phyloP scores from a whole-genome alignment of 53 echinoderm and acorn worm genomes.

The Hippasteria phrygiana region DNA sequence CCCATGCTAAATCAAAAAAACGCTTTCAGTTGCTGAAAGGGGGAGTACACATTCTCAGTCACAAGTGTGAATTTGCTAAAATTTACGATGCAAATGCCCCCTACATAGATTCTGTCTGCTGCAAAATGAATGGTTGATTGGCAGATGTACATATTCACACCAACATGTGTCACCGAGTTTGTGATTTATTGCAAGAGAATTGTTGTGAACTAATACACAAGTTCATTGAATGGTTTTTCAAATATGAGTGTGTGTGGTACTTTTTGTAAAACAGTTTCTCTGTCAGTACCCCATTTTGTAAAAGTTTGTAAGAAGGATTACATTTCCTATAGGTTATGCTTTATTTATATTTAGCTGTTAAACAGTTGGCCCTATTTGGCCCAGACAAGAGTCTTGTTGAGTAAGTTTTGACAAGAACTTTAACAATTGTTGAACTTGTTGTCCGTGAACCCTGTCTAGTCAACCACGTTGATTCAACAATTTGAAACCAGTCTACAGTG shows the following conservation, averaged over 20 bases:
- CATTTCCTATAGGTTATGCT: too few relatives aligned
- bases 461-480: too few relatives aligned
- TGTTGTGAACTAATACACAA: background rate
- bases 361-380: too few relatives aligned
- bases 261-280: background rate
- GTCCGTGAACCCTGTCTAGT: too few relatives aligned
- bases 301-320: too few relatives aligned
- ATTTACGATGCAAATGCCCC: conserved; percentile 36
- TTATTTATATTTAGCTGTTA: too few relatives aligned
- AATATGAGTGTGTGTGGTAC: background rate
- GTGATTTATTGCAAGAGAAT: conserved; percentile 1
- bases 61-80: conserved; percentile 12
- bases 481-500: too few relatives aligned
- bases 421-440: too few relatives aligned
- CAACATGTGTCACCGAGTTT: background rate
- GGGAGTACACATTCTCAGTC: background rate
- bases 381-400: too few relatives aligned
- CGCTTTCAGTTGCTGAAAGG: background rate
- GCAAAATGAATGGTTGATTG: conserved; percentile 9
- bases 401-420: too few relatives aligned
- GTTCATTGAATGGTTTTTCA: background rate
- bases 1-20: background rate
- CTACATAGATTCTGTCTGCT: conserved; percentile 23
- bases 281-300: too few relatives aligned
- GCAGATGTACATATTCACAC: background rate